phyloP scores from a whole-genome alignment of 2,888 invertebrate genomes.

The Cistogaster globosa region DNA sequence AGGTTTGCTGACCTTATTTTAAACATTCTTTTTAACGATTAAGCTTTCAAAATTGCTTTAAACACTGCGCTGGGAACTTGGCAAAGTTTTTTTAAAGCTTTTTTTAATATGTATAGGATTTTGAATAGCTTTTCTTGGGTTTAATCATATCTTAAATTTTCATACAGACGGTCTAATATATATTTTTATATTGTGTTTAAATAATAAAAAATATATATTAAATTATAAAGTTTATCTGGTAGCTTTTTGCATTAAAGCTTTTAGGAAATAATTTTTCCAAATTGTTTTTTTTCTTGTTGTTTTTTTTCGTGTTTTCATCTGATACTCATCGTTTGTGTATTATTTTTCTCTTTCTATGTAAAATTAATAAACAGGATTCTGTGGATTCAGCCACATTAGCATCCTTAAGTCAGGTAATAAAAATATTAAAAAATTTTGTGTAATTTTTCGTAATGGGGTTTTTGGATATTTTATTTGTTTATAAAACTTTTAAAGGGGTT shows the following conservation, averaged over 20 bases:
- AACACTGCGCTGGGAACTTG: too few relatives aligned
- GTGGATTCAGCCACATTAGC: slow-evolving; percentile 84
- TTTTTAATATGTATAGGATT: too few relatives aligned
- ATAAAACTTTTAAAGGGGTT: neutral
- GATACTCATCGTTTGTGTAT: slow-evolving; percentile 70
- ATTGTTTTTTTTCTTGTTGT: neutral
- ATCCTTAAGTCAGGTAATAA: slow-evolving; percentile 83
- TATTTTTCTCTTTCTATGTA: slow-evolving; percentile 75
- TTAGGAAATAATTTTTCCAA: neutral
- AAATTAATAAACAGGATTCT: slow-evolving; percentile 82
- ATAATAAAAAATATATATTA: too few relatives aligned
- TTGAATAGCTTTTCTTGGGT: too few relatives aligned
- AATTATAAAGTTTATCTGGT: neutral
- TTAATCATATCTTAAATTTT: too few relatives aligned
- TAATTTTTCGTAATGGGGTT: slow-evolving; percentile 11
- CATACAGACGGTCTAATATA: too few relatives aligned
- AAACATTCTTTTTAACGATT: too few relatives aligned
- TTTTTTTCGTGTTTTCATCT: slow-evolving; percentile 12
- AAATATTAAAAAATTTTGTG: slow-evolving; percentile 18
- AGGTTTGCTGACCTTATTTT: too few relatives aligned
- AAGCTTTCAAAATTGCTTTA: too few relatives aligned
- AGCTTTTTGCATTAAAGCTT: slow-evolving; percentile 4
- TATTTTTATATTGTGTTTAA: neutral
- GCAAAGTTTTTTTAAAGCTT: too few relatives aligned
- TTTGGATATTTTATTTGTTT: neutral